Evolutionary conservation across 2,888 invertebrate species (phyloP).

Genomic region (Polydrusus cervinus): DNA sequence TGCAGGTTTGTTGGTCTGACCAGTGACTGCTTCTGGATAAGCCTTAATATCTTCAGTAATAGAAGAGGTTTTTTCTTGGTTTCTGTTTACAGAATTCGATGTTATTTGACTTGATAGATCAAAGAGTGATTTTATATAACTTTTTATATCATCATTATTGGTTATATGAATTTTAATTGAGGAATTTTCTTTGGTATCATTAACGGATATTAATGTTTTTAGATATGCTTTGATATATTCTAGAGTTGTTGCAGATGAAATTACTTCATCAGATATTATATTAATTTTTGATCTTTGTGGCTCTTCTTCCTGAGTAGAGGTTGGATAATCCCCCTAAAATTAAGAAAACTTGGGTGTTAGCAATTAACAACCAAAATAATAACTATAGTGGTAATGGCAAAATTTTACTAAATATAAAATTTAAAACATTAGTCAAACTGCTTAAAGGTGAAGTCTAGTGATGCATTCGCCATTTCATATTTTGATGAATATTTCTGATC

Average conservation of each 20-base stretch:
- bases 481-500: no score
- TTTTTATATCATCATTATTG: not conserved
- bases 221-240: not conserved
- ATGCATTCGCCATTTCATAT: no score
- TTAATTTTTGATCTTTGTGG: not conserved
- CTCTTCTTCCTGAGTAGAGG: not conserved
- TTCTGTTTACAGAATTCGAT: no score
- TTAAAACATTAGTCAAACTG: no score
- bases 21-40: not conserved
- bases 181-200: not conserved
- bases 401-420: no score
- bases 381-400: no score
- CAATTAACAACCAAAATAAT: no score
- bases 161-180: not conserved
- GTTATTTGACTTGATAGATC: no score
- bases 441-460: no score
- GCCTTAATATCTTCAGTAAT: no score
- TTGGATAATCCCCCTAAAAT: not conserved
- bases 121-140: no score
- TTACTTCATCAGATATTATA: not conserved
- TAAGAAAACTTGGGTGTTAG: not conserved
- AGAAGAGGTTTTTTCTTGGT: no score
- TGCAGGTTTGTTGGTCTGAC: not conserved
- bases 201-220: not conserved
- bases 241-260: not conserved